phyloP scores from a whole-genome alignment of 2,113 vertebrate species.

The Macaca mulatta region DNA sequence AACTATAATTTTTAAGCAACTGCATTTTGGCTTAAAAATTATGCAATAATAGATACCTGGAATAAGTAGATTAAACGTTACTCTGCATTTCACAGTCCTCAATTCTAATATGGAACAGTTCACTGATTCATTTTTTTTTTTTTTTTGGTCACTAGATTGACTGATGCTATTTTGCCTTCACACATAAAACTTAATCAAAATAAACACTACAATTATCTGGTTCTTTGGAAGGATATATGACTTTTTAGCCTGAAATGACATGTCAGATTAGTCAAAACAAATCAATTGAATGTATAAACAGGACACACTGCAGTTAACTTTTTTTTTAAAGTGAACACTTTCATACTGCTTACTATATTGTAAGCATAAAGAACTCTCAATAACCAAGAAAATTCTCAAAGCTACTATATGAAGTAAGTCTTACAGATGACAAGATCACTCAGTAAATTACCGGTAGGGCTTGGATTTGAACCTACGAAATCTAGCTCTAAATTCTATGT shows the following conservation, averaged over 20 bases:
- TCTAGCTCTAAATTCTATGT: neutral
- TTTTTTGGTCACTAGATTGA: neutral
- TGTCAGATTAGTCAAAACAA: conserved; percentile 18
- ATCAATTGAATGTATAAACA: neutral
- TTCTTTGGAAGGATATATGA: neutral
- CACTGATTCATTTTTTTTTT: neutral
- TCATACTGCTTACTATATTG: neutral
- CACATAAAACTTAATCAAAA: neutral
- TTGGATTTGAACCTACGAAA: neutral
- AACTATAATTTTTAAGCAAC: neutral
- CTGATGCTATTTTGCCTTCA: neutral
- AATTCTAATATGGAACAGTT: neutral
- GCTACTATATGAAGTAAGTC: neutral
- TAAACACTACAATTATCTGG: neutral
- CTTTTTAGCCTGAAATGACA: neutral
- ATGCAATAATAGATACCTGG: neutral
- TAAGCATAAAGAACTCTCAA: neutral
- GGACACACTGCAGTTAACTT: neutral
- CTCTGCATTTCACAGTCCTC: neutral
- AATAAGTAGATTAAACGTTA: neutral
- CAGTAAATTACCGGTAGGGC: neutral
- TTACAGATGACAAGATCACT: neutral
- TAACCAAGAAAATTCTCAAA: neutral
- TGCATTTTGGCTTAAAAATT: neutral
- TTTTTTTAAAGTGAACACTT: neutral